A percentile compares a stretch with the other conserved stretches of the same genome.
Conservation (phyloP, 2,888 invertebrate genomes). For the Drosophila neoperkinsi region DNA sequence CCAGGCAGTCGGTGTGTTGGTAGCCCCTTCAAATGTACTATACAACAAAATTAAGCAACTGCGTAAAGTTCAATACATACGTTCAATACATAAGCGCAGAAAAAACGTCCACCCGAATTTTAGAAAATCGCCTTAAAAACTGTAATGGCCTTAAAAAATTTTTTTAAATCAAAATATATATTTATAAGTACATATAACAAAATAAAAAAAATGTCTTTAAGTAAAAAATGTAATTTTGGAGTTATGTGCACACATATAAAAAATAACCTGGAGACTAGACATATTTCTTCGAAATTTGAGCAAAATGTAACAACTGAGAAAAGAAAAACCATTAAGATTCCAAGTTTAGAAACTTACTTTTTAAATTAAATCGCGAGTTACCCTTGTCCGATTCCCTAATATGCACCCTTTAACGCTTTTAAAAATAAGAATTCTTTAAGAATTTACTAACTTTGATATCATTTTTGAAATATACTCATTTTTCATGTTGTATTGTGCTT, state of each 20-base stretch:
- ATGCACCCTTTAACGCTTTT: background rate
- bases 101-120: background rate
- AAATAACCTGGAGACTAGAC: no score
- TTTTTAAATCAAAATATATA: background rate
- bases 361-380: background rate
- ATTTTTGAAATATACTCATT: background rate
- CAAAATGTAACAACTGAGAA: no score
- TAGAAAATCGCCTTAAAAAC: background rate
- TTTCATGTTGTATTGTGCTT: background rate
- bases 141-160: no score
- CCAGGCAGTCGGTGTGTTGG: slow-evolving; percentile 21
- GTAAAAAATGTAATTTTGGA: no score
- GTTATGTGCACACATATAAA: no score
- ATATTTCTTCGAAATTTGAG: no score
- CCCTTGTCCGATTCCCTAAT: background rate
- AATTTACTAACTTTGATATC: background rate
- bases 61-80: background rate
- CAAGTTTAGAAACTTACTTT: background rate
- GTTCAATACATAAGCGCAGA: background rate
- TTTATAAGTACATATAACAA: background rate
- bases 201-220: background rate
- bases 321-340: no score
- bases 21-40: slow-evolving; percentile 20
- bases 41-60: slow-evolving; percentile 19
- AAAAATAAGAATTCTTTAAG: background rate